These are phyloP conservation scores for Saxidomus purpurata DNA, from an alignment of 1,140 invertebrate species.

Conservation along the genomic window DNA sequence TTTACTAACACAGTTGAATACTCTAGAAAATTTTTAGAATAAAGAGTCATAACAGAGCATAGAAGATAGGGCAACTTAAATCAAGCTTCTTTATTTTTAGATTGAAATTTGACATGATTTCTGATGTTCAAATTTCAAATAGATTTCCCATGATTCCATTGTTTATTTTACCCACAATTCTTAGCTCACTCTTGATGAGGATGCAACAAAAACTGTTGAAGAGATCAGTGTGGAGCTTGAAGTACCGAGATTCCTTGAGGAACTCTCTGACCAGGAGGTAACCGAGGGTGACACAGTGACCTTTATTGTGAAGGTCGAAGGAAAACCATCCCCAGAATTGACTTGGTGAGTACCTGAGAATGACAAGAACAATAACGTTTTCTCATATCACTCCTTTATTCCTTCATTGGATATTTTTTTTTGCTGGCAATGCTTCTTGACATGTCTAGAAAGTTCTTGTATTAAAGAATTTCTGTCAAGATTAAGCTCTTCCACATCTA, in stretches of 20 bases:
- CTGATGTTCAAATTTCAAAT: background rate
- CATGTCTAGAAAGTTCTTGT: no score
- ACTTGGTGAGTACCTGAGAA: constrained; percentile 85
- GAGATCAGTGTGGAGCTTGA: constrained; percentile 77
- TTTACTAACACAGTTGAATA: background rate
- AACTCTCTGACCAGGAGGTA: constrained; percentile 80
- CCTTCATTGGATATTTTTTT: no score
- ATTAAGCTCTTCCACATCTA: no score
- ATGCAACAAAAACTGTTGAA: constrained; percentile 64
- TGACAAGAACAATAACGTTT: no score
- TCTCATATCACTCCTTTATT: no score
- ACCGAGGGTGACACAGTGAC: constrained; percentile 83
- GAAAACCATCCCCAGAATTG: constrained; percentile 83
- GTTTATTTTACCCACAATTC: constrained; percentile 38
- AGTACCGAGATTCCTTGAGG: constrained; percentile 77
- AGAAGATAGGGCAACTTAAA: background rate
- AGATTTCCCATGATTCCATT: background rate
- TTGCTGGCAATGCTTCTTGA: no score
- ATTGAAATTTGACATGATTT: background rate
- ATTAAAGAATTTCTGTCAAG: no score
- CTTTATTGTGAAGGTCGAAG: constrained; percentile 85
- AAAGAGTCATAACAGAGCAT: background rate
- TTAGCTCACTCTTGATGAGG: constrained; percentile 65
- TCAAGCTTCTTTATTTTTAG: background rate
- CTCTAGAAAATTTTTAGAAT: background rate